phyloP scores from a whole-genome alignment of 2,113 vertebrate genomes.

The Pheucticus melanocephalus region DNA sequence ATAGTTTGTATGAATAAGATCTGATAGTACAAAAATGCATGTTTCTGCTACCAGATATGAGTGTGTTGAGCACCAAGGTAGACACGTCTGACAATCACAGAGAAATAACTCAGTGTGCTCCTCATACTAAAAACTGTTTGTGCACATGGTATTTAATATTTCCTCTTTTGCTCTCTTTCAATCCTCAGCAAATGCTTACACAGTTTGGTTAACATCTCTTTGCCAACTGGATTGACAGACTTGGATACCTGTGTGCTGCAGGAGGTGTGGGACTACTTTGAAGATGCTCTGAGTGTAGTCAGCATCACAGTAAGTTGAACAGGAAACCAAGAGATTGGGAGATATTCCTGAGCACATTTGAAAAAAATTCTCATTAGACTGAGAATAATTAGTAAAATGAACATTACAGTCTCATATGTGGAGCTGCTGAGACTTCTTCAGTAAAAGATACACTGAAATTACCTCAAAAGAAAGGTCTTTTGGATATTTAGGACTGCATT shows the following conservation, averaged over 20 bases:
- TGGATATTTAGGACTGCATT: not conserved
- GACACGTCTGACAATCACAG: not conserved
- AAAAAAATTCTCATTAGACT: not conserved
- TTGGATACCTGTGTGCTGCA: constrained; percentile 76
- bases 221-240: constrained; percentile 76
- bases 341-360: not conserved
- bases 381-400: not conserved
- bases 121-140: not conserved
- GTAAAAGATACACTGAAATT: not conserved
- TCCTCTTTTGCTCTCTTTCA: constrained; percentile 37
- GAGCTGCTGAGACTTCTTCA: not conserved
- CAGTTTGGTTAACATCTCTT: constrained; percentile 84
- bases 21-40: not conserved
- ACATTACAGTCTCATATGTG: not conserved
- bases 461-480: not conserved
- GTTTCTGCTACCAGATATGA: not conserved
- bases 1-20: not conserved
- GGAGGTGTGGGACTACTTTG: constrained; percentile 85
- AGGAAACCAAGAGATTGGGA: not conserved
- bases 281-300: constrained; percentile 83
- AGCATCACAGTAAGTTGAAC: constrained; percentile 78
- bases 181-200: constrained; percentile 83
- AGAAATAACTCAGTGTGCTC: not conserved
- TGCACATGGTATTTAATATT: not conserved
- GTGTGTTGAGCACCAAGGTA: not conserved